Evolutionary conservation across 2,113 vertebrate species (phyloP), one percentile per base, ranked within the genome.

Genomic region (Tachuris rubrigastra): DNA sequence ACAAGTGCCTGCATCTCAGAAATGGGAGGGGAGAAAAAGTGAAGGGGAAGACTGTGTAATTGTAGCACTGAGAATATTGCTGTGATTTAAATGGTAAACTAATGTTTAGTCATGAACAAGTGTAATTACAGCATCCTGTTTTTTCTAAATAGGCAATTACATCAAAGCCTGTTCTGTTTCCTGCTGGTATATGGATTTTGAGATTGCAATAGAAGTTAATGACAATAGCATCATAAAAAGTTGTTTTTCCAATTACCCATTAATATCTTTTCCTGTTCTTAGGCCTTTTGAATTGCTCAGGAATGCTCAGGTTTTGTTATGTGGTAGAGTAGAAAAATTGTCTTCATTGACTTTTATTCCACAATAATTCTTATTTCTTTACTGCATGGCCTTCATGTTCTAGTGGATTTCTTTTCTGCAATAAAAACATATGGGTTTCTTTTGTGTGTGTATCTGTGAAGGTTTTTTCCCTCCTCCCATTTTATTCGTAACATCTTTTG

Each of bases 151-250:
- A 76, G 53, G 39, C 35, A 82, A 5, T 94, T 91, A 72, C 58
- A 76, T 94, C 67, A 76, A 58, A 93, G 17, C n/a, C n/a, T 94
- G 62, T 50, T 66, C 4, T 25, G 8, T 76, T 95, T 97, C 87
- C 82, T 96, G 60, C 69, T 85, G 56, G 25, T 42, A 14, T 39
- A n/a, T 14, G 58, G 49, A 23, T 52, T 52, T 73, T 79, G 31
- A 85, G 87, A 68, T 66, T 3, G 17, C 75, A 42, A 5, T 83
- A 44, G 49, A 62, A 88, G 50, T 62, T 80, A 46, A 69, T 90
- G 75, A 83, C 94, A 86, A 53, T 17, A 55, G n/a, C 58, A 62
- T 91, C 66, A 30, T 59, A 39, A 85, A 39, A 83, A 73, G 44
- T 79, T 95, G 46, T 35, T 41, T 88, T 87, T 89, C 58, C 59